Evolutionary conservation across 2,113 vertebrate species (phyloP).

Genomic region (Callipepla californica): DNA sequence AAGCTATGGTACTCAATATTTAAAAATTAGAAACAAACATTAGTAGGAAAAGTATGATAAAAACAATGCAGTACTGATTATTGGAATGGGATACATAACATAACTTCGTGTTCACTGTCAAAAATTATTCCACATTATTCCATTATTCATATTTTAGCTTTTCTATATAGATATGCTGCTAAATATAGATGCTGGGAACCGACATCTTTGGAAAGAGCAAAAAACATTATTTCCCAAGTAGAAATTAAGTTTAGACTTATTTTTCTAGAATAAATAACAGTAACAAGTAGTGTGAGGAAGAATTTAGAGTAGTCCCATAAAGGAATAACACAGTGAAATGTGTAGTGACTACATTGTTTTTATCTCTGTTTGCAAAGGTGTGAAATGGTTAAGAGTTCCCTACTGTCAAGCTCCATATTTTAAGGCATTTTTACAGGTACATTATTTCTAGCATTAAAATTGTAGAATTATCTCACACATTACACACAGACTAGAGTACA

Average conservation of each 20-base stretch:
- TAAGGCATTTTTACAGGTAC: neutral
- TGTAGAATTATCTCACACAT: neutral
- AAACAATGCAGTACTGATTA: neutral
- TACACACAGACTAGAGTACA: rapidly evolving
- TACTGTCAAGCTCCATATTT: neutral
- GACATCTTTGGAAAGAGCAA: neutral
- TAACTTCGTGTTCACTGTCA: neutral
- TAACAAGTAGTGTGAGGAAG: neutral
- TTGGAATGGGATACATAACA: neutral
- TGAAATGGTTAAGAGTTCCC: neutral
- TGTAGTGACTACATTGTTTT: neutral
- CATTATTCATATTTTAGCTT: neutral
- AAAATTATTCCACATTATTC: neutral
- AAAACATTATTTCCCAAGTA: neutral
- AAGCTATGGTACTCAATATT: neutral
- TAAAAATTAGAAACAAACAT: neutral
- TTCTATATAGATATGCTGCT: neutral
- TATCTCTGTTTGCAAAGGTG: neutral
- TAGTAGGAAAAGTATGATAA: neutral
- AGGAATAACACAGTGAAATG: neutral
- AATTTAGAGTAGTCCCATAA: neutral
- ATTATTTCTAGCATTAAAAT: neutral
- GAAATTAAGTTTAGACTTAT: neutral
- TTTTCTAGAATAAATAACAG: neutral
- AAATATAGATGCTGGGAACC: neutral